Base-by-base conservation (phyloP, 2,888 invertebrate genomes). In the Bursaphelenchus okinawaensis region DNA sequence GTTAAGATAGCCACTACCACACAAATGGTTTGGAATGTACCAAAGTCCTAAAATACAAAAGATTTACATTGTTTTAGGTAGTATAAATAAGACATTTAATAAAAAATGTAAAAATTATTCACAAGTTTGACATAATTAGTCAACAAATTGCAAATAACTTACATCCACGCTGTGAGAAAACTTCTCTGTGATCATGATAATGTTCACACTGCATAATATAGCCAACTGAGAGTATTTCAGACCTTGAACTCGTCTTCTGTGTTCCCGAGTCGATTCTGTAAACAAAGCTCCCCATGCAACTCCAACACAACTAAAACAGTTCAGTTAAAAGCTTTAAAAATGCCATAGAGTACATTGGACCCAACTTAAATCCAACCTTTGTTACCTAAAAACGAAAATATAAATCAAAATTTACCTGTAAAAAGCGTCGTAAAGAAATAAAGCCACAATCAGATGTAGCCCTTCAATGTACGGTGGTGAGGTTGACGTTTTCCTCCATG, bases 391-490 rank as follows among this genome's bases (percentile, higher is more conserved):
- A 60, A 23, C 4, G 1, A 19, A 22, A 12, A 61, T 12, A 29
- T 40, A 7, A n/a, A 12, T 31, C 26, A n/a, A 54, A 66, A 64
- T 1, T 16, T 40, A 78, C 78, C 84, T 84, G 70, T 82, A 84
- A 73, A 84, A 81, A 0, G 85, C 83, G 67, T 85, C 85, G 70
- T 84, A 85, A 51, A 85, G 74, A 71, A 83, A 85, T 27, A 85
- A 73, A 0, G 83, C 73, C 4, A 83, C 64, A 16, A 84, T 80
- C 3, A 85, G 74, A 69, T 85, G 85, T 4, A 85, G n/a, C 8
- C 85, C 85, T 62, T 82, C 81, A 4, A 83, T 67, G 75, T 78
- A 79, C 7, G 69, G 54, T 8, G 78, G 77, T 9, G 67, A 72
- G 28, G 28, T 24, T 80, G 6, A 80, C 52, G 50, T 26, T 40